Percentiles rank a stretch among this genome's conserved stretches.
Conservation (phyloP, 2,113 vertebrate genomes). For the Smithornis capensis region DNA sequence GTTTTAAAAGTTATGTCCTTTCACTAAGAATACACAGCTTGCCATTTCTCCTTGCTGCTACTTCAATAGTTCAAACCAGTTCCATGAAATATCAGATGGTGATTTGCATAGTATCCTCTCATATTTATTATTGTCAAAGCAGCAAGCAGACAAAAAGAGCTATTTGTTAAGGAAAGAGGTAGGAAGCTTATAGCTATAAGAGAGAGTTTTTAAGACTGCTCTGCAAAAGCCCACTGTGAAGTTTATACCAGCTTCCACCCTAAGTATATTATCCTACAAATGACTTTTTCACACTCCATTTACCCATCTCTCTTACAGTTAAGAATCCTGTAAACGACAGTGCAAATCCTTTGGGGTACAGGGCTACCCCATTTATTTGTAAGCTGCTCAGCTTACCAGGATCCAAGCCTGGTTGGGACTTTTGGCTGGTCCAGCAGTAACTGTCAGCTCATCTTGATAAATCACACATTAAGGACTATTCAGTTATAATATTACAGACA, state of each 20-base stretch:
- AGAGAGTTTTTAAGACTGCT: background rate
- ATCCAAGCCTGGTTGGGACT: background rate
- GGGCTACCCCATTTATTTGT: background rate
- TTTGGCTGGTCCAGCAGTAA: rapidly evolving
- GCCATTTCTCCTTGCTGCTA: background rate
- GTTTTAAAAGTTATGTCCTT: background rate
- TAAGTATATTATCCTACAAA: background rate
- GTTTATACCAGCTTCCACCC: background rate
- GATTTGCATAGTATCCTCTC: background rate
- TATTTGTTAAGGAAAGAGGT: background rate
- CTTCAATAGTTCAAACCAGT: background rate
- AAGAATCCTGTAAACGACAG: background rate
- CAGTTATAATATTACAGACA: background rate
- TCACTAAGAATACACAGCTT: background rate
- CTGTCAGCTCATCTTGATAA: background rate
- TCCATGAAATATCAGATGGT: background rate
- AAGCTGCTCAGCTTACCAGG: background rate
- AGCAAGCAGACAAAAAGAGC: background rate
- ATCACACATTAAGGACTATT: background rate
- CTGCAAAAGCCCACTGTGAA: background rate
- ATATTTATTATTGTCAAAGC: background rate
- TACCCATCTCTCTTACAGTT: background rate
- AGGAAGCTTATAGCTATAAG: background rate
- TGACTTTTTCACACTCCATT: background rate
- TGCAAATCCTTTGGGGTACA: background rate